Conservation (phyloP, 35 echinoderm and acorn worm species). For the Heliocidaris erythrogramma region DNA sequence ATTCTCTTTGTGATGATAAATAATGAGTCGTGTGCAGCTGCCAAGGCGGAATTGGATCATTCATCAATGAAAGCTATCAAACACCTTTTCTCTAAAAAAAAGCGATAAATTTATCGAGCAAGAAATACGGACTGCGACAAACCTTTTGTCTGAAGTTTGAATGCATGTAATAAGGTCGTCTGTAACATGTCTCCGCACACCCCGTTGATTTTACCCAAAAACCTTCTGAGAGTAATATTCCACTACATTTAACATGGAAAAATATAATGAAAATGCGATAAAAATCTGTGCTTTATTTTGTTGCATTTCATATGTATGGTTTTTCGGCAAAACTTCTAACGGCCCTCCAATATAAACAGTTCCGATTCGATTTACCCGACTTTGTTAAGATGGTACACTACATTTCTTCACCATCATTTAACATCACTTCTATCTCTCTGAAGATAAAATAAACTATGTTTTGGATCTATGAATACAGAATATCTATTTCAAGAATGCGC, state of each 20-base stretch:
- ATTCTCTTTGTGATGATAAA: neutral
- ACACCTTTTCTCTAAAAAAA: neutral
- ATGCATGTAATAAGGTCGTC: slow-evolving; percentile 10
- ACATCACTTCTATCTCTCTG: no score
- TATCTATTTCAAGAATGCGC: no score
- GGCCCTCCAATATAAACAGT: neutral
- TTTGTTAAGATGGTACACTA: neutral
- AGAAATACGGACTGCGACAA: neutral
- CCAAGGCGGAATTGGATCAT: neutral
- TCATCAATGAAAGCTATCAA: neutral
- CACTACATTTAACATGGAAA: slow-evolving; percentile 3
- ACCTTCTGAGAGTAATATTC: neutral
- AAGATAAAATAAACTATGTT: no score
- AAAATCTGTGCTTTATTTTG: neutral
- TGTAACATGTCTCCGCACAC: neutral
- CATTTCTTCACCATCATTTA: no score
- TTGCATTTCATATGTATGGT: neutral
- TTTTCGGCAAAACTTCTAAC: neutral
- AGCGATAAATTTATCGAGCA: slow-evolving; percentile 17
- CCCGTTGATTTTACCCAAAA: neutral
- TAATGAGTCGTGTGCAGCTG: slow-evolving; percentile 14
- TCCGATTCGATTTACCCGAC: neutral
- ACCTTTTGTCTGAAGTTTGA: neutral
- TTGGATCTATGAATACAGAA: no score
- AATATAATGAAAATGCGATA: neutral